Conservation (phyloP, 2,888 invertebrate genomes). For the Andrena bicolor region DNA sequence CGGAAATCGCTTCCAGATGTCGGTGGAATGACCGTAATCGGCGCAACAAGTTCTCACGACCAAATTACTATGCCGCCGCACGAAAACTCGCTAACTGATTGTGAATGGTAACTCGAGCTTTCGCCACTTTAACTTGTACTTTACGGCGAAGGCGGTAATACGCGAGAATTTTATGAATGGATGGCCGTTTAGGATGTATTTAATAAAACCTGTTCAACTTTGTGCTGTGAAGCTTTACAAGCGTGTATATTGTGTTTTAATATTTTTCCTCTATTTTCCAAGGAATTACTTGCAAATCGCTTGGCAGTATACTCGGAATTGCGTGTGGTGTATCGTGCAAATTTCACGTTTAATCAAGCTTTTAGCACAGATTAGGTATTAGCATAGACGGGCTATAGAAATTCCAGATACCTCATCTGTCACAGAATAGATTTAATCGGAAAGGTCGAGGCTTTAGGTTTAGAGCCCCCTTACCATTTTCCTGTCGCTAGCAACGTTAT, state of each 20-base stretch:
- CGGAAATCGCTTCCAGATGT: conserved; percentile 82
- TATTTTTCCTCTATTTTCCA: not conserved
- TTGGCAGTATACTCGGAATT: not conserved
- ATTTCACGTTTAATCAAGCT: not conserved
- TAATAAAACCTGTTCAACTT: not conserved
- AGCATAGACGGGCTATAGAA: not conserved
- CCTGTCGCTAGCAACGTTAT: too few relatives aligned
- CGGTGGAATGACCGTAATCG: conserved; percentile 58
- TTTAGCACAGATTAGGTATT: not conserved
- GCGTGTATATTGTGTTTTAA: not conserved
- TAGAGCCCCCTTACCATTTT: too few relatives aligned
- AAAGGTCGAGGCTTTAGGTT: too few relatives aligned
- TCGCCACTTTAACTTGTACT: conserved; percentile 44
- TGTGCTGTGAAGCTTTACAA: not conserved
- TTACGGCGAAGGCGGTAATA: not conserved
- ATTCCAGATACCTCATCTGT: too few relatives aligned
- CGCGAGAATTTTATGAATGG: not conserved
- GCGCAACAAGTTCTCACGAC: conserved; percentile 76
- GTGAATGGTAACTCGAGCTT: conserved; percentile 50
- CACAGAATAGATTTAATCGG: too few relatives aligned
- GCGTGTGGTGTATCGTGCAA: not conserved
- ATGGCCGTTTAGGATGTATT: not conserved
- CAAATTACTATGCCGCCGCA: conserved; percentile 77
- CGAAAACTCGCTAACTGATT: conserved; percentile 68
- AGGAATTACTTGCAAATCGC: not conserved